Conservation (phyloP, 2,797 vertebrate species). For the Cygnus olor region DNA sequence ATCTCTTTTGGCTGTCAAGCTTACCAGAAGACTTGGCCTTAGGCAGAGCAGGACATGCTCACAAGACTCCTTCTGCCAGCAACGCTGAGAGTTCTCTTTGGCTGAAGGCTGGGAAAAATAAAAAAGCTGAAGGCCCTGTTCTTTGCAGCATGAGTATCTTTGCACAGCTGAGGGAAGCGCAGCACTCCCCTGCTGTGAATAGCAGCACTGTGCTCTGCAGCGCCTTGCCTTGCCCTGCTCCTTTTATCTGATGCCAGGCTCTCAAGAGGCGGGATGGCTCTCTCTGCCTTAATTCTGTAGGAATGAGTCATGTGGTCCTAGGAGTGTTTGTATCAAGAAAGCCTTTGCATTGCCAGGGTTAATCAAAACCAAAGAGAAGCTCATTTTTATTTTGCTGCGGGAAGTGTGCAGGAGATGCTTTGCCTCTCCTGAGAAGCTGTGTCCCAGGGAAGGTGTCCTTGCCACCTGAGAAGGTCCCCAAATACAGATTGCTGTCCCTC, state of each 20-base stretch:
- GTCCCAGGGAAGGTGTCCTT: background rate
- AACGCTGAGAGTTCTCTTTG: background rate
- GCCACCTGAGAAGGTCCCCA: background rate
- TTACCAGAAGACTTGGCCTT: background rate
- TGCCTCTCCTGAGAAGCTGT: background rate
- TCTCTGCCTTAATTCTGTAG: background rate
- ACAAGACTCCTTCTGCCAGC: background rate
- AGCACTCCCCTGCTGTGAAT: background rate
- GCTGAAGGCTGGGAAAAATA: background rate
- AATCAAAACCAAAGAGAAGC: background rate
- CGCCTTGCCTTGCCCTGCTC: accelerated
- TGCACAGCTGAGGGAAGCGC: background rate
- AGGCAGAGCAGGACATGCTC: background rate
- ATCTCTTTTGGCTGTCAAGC: background rate
- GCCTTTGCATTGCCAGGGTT: background rate
- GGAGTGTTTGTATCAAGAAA: background rate
- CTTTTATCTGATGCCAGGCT: background rate
- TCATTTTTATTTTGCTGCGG: background rate
- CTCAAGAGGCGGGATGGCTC: background rate
- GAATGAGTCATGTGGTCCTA: background rate
- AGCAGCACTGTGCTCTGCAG: background rate
- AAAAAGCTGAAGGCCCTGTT: background rate
- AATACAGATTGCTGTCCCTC: background rate
- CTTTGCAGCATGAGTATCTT: accelerated
- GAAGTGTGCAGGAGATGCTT: background rate